Evolutionary conservation across 1,140 invertebrate genomes (phyloP).

Genomic region (Drosophila sturtevanti): DNA sequence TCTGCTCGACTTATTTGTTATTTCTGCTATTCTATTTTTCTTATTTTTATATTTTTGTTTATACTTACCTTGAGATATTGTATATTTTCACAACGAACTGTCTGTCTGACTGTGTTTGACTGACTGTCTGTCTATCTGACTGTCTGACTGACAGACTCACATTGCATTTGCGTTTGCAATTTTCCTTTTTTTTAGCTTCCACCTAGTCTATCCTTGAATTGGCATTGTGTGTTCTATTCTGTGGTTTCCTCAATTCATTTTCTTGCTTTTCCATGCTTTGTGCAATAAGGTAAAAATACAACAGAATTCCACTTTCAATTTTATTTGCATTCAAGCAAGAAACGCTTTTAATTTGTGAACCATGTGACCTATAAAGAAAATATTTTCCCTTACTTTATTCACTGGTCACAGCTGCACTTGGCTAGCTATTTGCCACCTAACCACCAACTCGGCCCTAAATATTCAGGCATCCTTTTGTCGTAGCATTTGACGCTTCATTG

Average conservation of each 20-base stretch:
- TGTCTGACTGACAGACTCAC: not conserved
- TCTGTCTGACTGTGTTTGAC: conserved; percentile 29
- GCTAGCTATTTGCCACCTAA: not conserved
- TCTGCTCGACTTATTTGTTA: conserved; percentile 21
- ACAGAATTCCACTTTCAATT: conserved; percentile 1
- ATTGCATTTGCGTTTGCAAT: conserved; percentile 45
- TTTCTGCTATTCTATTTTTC: conserved; percentile 22
- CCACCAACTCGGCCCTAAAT: not conserved
- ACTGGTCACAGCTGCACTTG: not conserved
- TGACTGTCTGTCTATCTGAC: too few relatives aligned
- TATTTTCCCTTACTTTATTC: not conserved
- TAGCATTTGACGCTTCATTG: not conserved
- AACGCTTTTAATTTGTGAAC: not conserved
- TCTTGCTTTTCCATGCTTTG: not conserved
- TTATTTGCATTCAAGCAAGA: not conserved
- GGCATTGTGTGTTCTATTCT: not conserved
- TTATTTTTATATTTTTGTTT: not conserved
- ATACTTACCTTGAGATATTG: conserved; percentile 13
- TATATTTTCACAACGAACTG: conserved; percentile 20
- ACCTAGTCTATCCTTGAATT: not conserved
- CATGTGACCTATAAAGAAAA: not conserved
- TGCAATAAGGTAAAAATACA: not conserved
- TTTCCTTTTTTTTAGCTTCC: conserved; percentile 4
- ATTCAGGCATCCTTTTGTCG: not conserved
- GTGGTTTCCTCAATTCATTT: not conserved